Percentiles rank a stretch among this genome's conserved stretches.
Conservation (phyloP, 92 coral and sea anemone genomes). For the Nematostella vectensis region DNA sequence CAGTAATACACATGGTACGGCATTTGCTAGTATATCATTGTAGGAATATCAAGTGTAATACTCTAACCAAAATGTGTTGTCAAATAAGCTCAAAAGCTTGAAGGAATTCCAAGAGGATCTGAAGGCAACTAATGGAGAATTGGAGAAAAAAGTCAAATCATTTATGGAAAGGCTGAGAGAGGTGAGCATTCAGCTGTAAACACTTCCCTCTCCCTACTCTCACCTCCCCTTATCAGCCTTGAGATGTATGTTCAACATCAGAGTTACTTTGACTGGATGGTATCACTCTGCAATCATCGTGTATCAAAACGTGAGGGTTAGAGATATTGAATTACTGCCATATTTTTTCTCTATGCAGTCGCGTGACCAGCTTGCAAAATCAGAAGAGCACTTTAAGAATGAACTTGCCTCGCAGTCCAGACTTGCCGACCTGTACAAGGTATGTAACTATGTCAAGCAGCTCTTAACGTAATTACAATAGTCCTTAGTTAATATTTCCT, state of each 20-base stretch:
- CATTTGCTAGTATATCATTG: too few species aligned
- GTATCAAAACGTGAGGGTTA: too few species aligned
- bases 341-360: too few species aligned
- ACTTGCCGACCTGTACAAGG: slow-evolving; percentile 85
- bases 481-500: neutral
- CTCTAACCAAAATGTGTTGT: too few species aligned
- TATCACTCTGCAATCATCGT: too few species aligned
- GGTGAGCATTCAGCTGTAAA: slow-evolving; percentile 39
- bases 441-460: slow-evolving; percentile 7
- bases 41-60: too few species aligned
- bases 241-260: too few species aligned
- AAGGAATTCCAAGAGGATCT: slow-evolving; percentile 45
- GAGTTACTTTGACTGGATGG: too few species aligned
- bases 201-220: too few species aligned
- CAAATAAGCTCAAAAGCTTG: slow-evolving; percentile 68
- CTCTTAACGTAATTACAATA: neutral
- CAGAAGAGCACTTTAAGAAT: slow-evolving; percentile 83
- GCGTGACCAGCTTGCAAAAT: slow-evolving; percentile 69
- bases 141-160: slow-evolving; percentile 52
- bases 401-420: slow-evolving; percentile 93
- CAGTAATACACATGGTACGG: too few species aligned
- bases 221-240: too few species aligned
- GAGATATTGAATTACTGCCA: too few species aligned
- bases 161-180: slow-evolving; percentile 78
- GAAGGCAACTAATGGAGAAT: slow-evolving; percentile 54